Percentiles rank a stretch among this genome's conserved stretches.
phyloP scores from a whole-genome alignment of 2,797 vertebrate genomes.

The Xenentodon cancila region DNA sequence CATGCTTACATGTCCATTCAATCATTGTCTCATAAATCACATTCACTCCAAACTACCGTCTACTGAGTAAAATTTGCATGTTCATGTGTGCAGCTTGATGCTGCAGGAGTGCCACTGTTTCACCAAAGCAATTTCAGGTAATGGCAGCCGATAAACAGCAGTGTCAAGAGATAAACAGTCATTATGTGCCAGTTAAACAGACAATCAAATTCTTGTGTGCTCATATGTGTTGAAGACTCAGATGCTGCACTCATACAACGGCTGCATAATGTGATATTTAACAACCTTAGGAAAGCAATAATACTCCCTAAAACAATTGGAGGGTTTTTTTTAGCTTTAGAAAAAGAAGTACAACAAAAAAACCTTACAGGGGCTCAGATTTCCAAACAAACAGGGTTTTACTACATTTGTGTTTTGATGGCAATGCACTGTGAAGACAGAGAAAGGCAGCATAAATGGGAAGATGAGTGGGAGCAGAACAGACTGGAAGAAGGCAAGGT shows the following conservation, averaged over 20 bases:
- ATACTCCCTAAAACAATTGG: slow-evolving; percentile 4
- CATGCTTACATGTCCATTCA: slow-evolving; percentile 6
- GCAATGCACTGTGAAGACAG: too few species aligned
- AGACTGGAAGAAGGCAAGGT: too few species aligned
- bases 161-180: slow-evolving; percentile 43
- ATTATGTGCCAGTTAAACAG: slow-evolving; percentile 41
- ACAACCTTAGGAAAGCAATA: slow-evolving; percentile 4
- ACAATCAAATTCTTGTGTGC: slow-evolving; percentile 17
- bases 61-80: slow-evolving; percentile 6
- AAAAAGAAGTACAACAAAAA: slow-evolving; percentile 11
- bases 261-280: slow-evolving; percentile 25
- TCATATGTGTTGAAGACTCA: slow-evolving; percentile 14
- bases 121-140: slow-evolving; percentile 47
- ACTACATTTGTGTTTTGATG: too few species aligned
- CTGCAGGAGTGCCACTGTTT: slow-evolving; percentile 16
- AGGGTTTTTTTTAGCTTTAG: slow-evolving; percentile 9
- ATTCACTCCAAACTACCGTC: slow-evolving; percentile 14
- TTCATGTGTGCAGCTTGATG: slow-evolving; percentile 35
- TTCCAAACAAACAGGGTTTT: too few species aligned
- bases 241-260: slow-evolving; percentile 1
- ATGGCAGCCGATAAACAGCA: slow-evolving; percentile 46
- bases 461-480: too few species aligned
- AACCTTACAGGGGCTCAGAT: neutral
- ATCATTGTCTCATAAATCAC: slow-evolving; percentile 44
- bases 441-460: too few species aligned